Base-by-base conservation (phyloP, 2,888 invertebrate species). In the Tetheella fluctuosa region DNA sequence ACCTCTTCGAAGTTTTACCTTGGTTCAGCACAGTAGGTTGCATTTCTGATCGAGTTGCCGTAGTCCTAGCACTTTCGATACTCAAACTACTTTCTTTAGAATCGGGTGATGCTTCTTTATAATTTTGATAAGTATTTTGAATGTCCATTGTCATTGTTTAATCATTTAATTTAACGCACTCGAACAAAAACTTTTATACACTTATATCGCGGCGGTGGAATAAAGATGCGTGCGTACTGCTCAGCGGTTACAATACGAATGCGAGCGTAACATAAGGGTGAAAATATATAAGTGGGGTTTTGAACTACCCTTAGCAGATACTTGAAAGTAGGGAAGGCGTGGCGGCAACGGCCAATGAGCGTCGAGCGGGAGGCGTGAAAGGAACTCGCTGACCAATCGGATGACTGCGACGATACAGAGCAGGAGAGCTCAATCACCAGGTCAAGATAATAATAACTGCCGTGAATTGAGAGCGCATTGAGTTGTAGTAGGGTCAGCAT, bases 101-200 rank as follows among this genome's bases (percentile, higher is more conserved):
- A 70, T 94, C 93, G 34, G 93, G 90, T 64, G 93, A 89, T 17
- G 85, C 76, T 59, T 92, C 91, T 83, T 92, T 93, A 75, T 91
- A 91, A 83, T 81, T 91, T 86, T 90, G 90, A 71, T 89, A 91
- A 77, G 81, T 91, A 80, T 92, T 93, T 87, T 93, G 93, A 89
- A 95, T 94, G 94, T 96, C 96, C 96, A 96, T 96, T 90, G 95
- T 95, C 95, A 95, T 95, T 81, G 90, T 94, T 86, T 83, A 71
- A 42, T 83, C 91, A 91, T 91, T 89, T 89, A 91, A 77, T 80
- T 71, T 76, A 73, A 73, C 75, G 76, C 86, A 85, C 88, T 80
- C 74, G 64, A 79, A 84, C 84, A 68, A 81, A 89, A 92, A 91
- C 88, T 92, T 92, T 92, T 34, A 83, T 60, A 76, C 90, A 90